Evolutionary conservation across 2,797 vertebrate genomes (phyloP), one percentile per base, ranked within the genome.

Genomic region (Hypotaenidia philippensis): DNA sequence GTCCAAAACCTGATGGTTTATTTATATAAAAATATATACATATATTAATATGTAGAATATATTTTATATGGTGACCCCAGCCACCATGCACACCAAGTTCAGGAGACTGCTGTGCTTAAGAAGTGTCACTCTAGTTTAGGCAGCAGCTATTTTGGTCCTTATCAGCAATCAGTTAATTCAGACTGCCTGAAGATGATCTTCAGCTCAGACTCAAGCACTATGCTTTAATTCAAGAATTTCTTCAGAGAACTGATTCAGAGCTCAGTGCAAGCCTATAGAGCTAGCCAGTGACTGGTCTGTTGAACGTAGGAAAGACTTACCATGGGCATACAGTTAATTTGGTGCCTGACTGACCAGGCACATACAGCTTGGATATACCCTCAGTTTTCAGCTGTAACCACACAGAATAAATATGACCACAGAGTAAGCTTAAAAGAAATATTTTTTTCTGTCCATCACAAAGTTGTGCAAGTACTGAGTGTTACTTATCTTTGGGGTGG

Each of bases 91-190:
- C n/a, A 50, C 41, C 8, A 25, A 60, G 52, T 17, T 65, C 64
- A 52, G 0, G 1, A 38, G 52, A 52, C 7, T 0, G 0, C 38
- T 52, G 32, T 29, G 32, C 13, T 68, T 57, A 29, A 60, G 47
- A 59, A 78, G 19, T 25, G 23, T 7, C 22, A 40, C 7, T 41
- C 11, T 36, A 36, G 10, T 36, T 36, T 19, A 65, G 31, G 41
- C 12, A 56, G 36, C 12, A 61, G 36, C 18, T 56, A 57, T 10
- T 7, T 70, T 55, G 15, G 34, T 70, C 44, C n/a, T 52, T 91
- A 17, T 47, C 11, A 47, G 26, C 18, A 55, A 40, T 18, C 11
- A 31, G 19, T 45, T 63, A 31, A 36, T 36, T 77, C 34, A 65
- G 38, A 69, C 29, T 47, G 18, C 11, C 25, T 2, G 2, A 63